Conservation (phyloP, 2,797 vertebrate species). For the Coilia nasus region DNA sequence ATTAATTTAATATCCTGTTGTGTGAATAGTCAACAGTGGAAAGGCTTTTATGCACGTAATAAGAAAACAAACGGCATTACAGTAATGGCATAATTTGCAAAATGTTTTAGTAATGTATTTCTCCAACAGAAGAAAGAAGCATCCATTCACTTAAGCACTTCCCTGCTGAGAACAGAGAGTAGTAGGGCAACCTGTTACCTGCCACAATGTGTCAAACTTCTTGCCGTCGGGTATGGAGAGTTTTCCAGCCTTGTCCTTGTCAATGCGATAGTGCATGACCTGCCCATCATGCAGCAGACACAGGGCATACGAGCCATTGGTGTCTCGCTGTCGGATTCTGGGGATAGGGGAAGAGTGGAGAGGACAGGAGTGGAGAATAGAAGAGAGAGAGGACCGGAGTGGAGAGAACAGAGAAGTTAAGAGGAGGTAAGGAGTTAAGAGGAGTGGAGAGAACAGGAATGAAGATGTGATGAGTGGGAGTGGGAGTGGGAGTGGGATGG, state of each 20-base stretch:
- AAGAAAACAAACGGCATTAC: neutral
- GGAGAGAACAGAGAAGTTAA: neutral
- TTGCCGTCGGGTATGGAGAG: constrained; percentile 95
- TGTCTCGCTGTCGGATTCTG: constrained; percentile 90
- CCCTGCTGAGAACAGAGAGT: neutral
- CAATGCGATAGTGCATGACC: constrained; percentile 93
- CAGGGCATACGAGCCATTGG: constrained; percentile 88
- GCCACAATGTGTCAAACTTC: constrained; percentile 97
- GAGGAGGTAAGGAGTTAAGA: too few relatives aligned
- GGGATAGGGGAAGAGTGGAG: constrained; percentile 29
- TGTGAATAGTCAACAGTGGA: neutral
- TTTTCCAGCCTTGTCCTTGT: constrained; percentile 84
- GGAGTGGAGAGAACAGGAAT: neutral
- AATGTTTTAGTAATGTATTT: neutral
- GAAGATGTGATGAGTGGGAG: neutral
- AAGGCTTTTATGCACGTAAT: neutral
- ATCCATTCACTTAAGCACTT: neutral
- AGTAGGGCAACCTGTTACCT: constrained; percentile 73
- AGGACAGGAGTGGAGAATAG: neutral
- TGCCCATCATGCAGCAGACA: constrained; percentile 87
- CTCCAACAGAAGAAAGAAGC: neutral
- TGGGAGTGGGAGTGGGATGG: too few relatives aligned
- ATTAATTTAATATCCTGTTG: neutral
- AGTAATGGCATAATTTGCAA: neutral
- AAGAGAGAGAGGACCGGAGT: neutral